Evolutionary conservation across 1,140 invertebrate species (phyloP).

Genomic region (Halesus radiatus): DNA sequence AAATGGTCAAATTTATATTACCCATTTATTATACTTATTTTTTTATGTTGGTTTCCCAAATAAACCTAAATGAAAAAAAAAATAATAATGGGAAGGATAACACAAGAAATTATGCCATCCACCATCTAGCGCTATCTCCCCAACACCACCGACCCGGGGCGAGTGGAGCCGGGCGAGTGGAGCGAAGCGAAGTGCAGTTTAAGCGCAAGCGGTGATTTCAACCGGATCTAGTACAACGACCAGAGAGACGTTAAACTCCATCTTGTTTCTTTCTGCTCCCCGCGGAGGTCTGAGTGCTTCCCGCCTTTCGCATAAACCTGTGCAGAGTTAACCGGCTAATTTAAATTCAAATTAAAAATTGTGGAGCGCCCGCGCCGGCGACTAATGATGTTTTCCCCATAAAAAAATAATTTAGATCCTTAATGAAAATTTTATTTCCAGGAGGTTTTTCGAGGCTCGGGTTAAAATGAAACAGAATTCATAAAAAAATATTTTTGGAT

Average conservation of each 20-base stretch:
- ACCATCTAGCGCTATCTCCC: background rate
- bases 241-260: constrained; percentile 2
- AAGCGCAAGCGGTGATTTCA: background rate
- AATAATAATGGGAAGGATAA: background rate
- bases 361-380: background rate
- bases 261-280: background rate
- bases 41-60: no score
- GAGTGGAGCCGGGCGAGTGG: background rate
- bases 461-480: no score
- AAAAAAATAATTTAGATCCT: background rate
- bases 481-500: no score
- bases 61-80: no score
- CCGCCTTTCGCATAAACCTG: background rate
- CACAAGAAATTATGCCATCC: background rate
- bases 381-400: background rate
- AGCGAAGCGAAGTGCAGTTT: background rate
- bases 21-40: no score
- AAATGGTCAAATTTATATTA: no score
- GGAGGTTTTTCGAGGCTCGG: no score
- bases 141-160: no score
- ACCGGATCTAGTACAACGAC: background rate
- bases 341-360: constrained; percentile 6
- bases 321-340: constrained; percentile 14
- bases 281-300: background rate
- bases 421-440: constrained; percentile 1